Base-by-base conservation (phyloP, 2,797 vertebrate genomes). In the Champsocephalus gunnari region DNA sequence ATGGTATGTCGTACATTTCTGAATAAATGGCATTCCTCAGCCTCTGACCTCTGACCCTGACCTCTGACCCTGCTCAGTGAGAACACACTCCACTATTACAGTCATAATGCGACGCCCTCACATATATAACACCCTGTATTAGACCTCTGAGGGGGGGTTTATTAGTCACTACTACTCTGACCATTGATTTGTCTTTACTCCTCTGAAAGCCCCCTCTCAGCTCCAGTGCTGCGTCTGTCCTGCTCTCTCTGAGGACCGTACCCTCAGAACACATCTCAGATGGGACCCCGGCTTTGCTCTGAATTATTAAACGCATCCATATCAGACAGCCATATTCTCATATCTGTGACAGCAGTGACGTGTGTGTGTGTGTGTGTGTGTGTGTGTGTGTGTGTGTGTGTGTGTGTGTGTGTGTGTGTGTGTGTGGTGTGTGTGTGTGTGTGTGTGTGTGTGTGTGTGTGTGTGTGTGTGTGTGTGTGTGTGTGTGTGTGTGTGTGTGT, bases 241-340 rank as follows among this genome's bases (percentile, higher is more conserved):
- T 78, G 81, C 81, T 73, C 66, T 90, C 89, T 83, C 82, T n/a
- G 72, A 83, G 81, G 87, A 91, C 80, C 56, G 75, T 38, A 61
- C 50, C 86, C 67, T 88, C 73, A 82, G 82, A 86, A 90, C 87
- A 71, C 69, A 75, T 82, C 87, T 79, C 16, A 67, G 67, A 82
- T 82, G 71, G 47, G 83, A 91, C 80, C 81, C 82, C 53, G 14
- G 72, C 73, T 80, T 69, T 44, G 80, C 69, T 77, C 70, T 93
- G 86, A 92, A 93, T 92, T 91, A 92, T 90, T 90, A 84, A 93
- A 89, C 58, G 7, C 82, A 57, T 67, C 71, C 68, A 41, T 71
- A 85, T 86, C 79, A 77, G 55, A 85, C 80, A 41, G 16, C 13
- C 34, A 74, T 79, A 73, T 80, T 66, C 73, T 66, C 44, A 9